phyloP scores from a whole-genome alignment of 2,888 invertebrate species.

The Oxystoma pomonae region DNA sequence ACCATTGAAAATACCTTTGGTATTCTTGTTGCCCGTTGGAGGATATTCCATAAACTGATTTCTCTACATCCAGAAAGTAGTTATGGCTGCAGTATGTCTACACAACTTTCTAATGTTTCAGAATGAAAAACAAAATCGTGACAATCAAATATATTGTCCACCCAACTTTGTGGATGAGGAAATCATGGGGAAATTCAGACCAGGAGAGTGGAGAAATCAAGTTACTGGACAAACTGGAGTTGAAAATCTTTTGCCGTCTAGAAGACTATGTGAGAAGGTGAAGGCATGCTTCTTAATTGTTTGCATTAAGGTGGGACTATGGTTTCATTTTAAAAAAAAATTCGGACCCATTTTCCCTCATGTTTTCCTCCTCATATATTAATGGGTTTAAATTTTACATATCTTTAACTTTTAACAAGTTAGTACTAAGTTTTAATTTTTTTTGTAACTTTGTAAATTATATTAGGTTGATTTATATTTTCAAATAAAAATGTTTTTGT shows the following conservation, averaged over 20 bases:
- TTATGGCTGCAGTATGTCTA: not conserved
- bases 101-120: not conserved
- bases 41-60: slow-evolving; percentile 13
- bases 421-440: too few relatives aligned
- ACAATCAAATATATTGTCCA: not conserved
- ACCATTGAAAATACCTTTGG: slow-evolving; percentile 28
- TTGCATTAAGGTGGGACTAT: too few relatives aligned
- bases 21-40: slow-evolving; percentile 18
- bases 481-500: too few relatives aligned
- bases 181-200: not conserved
- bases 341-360: too few relatives aligned
- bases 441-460: too few relatives aligned
- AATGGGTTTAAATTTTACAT: too few relatives aligned
- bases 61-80: not conserved
- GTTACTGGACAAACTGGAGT: not conserved
- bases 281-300: not conserved
- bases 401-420: too few relatives aligned
- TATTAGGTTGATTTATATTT: too few relatives aligned
- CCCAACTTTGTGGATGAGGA: not conserved
- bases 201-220: not conserved
- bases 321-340: too few relatives aligned
- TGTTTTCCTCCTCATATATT: too few relatives aligned
- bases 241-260: not conserved
- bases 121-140: not conserved
- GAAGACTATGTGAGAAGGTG: not conserved